These are phyloP conservation scores for Lithophane ornitopus DNA, from an alignment of 2,888 invertebrate genomes.

Conservation along the genomic window DNA sequence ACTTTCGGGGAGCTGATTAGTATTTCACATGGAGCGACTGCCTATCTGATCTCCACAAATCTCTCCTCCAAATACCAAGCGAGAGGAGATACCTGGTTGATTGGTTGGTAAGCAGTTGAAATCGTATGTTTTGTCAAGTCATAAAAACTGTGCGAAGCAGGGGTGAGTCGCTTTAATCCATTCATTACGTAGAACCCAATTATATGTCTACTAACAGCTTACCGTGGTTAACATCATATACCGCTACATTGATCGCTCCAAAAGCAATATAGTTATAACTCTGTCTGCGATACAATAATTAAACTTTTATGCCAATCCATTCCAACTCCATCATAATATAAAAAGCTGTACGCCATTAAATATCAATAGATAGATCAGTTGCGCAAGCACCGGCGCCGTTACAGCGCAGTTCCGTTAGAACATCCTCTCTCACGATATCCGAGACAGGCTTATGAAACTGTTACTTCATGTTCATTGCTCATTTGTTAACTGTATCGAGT, in stretches of 20 bases:
- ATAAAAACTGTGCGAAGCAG: too few species aligned
- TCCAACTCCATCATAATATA: slow-evolving; percentile 1
- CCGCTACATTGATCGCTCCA: neutral
- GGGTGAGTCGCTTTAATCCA: too few species aligned
- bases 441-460: slow-evolving; percentile 56
- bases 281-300: neutral
- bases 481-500: slow-evolving; percentile 49
- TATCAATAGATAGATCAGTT: slow-evolving; percentile 56
- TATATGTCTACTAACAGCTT: too few species aligned
- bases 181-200: too few species aligned
- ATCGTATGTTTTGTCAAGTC: too few species aligned
- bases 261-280: neutral
- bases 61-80: too few species aligned
- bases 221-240: neutral
- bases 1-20: too few species aligned
- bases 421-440: slow-evolving; percentile 66
- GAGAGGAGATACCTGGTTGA: too few species aligned
- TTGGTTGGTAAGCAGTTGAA: too few species aligned
- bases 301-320: slow-evolving; percentile 13
- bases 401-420: slow-evolving; percentile 61
- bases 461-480: slow-evolving; percentile 53
- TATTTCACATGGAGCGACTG: too few species aligned
- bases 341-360: slow-evolving; percentile 37
- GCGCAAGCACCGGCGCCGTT: slow-evolving; percentile 58
- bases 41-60: too few species aligned